phyloP scores from a whole-genome alignment of 37 sponge, comb jelly and placozoan genomes.

The Haliclona indistincta region DNA sequence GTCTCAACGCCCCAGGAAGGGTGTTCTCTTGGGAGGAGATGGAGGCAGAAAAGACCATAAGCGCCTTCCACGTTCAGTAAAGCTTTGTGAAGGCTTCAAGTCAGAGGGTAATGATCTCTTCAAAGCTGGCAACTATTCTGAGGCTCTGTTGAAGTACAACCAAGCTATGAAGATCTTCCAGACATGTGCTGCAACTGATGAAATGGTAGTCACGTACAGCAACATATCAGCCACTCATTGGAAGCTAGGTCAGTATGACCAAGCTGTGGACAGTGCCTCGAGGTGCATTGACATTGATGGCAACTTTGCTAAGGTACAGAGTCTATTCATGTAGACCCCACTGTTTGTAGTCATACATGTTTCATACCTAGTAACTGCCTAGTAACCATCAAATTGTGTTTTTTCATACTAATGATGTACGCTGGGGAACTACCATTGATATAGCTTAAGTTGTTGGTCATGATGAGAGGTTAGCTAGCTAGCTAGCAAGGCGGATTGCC shows the following conservation, averaged over 20 bases:
- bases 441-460: too few relatives aligned
- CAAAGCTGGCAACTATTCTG: constrained; percentile 24
- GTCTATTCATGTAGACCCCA: too few relatives aligned
- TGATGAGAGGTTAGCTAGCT: too few relatives aligned
- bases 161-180: constrained; percentile 7
- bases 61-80: too few relatives aligned
- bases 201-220: neutral
- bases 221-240: constrained; percentile 20
- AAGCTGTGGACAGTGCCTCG: neutral
- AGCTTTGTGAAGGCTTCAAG: constrained; percentile 1
- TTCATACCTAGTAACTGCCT: too few relatives aligned
- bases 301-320: neutral
- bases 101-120: constrained; percentile 22
- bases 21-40: too few relatives aligned
- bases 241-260: constrained; percentile 17
- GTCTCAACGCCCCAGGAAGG: too few relatives aligned
- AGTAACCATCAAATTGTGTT: too few relatives aligned
- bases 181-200: neutral
- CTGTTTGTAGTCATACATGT: too few relatives aligned
- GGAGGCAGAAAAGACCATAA: too few relatives aligned
- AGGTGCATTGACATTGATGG: neutral
- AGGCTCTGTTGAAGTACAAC: constrained; percentile 51
- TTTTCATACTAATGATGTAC: too few relatives aligned
- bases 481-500: neutral
- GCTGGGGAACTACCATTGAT: too few relatives aligned